These are phyloP conservation scores for Pogonognathellus flavescens DNA, from an alignment of 1,140 invertebrate genomes.

Conservation along the genomic window DNA sequence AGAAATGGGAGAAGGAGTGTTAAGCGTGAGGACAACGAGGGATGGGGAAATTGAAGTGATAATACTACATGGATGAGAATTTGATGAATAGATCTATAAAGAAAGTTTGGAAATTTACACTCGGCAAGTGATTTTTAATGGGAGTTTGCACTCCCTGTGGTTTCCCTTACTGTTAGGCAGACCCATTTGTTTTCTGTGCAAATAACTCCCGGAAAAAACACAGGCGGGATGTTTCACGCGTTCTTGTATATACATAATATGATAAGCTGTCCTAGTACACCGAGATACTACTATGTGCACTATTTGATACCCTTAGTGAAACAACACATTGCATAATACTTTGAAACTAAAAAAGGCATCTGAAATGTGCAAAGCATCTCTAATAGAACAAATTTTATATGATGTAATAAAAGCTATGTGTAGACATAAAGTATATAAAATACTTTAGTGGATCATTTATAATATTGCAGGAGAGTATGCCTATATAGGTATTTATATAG, in stretches of 20 bases:
- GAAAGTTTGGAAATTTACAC: constrained; percentile 59
- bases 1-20: background rate
- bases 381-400: too few relatives aligned
- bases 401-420: too few relatives aligned
- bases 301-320: too few relatives aligned
- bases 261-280: background rate
- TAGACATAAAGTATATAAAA: background rate
- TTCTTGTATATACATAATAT: background rate
- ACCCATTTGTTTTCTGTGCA: constrained; percentile 64
- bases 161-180: constrained; percentile 50
- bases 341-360: background rate
- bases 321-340: background rate
- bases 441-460: background rate
- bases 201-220: constrained; percentile 60
- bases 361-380: background rate
- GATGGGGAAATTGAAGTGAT: constrained; percentile 8
- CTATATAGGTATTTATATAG: too few relatives aligned
- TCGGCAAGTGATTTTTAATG: constrained; percentile 64
- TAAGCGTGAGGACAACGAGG: background rate
- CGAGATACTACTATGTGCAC: background rate
- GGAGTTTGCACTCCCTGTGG: constrained; percentile 58
- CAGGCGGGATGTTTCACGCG: constrained; percentile 7
- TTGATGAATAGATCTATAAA: constrained; percentile 49
- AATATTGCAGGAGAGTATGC: too few relatives aligned
- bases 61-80: background rate